Evolutionary conservation across 2,797 vertebrate genomes (phyloP).

Genomic region (Strix occidentalis): DNA sequence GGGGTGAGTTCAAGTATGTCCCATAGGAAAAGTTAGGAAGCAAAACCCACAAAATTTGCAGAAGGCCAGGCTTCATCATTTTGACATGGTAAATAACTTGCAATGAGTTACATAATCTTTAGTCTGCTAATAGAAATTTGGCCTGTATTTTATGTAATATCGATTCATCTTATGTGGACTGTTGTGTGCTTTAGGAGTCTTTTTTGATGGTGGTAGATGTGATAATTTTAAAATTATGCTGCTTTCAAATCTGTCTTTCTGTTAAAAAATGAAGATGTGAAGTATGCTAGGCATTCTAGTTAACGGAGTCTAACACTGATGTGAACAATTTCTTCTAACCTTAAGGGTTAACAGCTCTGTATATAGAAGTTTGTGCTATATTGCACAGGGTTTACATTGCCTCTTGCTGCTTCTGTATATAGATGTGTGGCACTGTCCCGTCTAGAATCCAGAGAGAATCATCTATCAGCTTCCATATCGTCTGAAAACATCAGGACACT

Average conservation of each 20-base stretch:
- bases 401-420: neutral
- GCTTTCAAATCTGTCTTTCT: neutral
- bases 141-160: neutral
- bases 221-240: neutral
- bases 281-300: neutral
- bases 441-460: neutral
- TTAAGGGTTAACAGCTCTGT: neutral
- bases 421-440: neutral
- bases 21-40: neutral
- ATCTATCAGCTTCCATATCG: neutral
- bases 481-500: neutral
- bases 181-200: neutral
- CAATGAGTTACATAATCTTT: neutral
- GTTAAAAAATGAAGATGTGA: neutral
- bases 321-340: neutral
- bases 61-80: neutral
- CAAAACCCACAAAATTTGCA: neutral
- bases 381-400: neutral
- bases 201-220: neutral
- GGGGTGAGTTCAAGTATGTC: neutral
- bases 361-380: neutral
- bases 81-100: neutral
- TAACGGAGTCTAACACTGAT: neutral
- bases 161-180: neutral
- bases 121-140: neutral